Base-by-base conservation (phyloP, 2,113 vertebrate species). In the Myanophis thanlyinensis region DNA sequence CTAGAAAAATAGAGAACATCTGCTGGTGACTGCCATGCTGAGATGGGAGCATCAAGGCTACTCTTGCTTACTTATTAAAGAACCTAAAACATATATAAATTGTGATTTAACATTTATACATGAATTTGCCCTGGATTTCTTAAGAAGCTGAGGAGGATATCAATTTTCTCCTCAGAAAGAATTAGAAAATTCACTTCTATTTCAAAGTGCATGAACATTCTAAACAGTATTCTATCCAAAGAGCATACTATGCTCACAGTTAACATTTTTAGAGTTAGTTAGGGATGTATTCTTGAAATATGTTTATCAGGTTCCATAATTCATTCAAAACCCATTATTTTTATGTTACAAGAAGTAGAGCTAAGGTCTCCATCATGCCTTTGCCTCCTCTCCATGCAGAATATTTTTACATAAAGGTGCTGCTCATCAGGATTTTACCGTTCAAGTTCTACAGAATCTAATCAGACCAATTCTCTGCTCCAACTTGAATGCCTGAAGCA, bases 1-100 rank as follows among this genome's bases (percentile, higher is more conserved):
- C 97, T 97, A 97, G 97, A 98, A 97, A 97, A 97, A 97, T 92
- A 97, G 94, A 97, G 96, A 94, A 94, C 51, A 94, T 96, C 94
- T 97, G 93, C 93, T 96, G 95, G 93, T 96, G 96, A 96, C 67
- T 96, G 96, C 95, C 91, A 1, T 95, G 95, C 95, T 97, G 95
- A 97, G 93, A 96, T 96, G 94, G 90, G 95, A 97, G 92, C 88
- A 96, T 67, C 96, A 97, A 95, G 97, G 96, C 93, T 96, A 93
- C 95, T 95, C 96, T 94, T 95, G 93, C 95, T 95, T 94, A 23
- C 91, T 94, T 97, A 95, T 92, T 96, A 94, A 91, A 96, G 93
- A 94, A 90, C 93, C 93, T 97, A 96, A 95, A 97, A 96, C 62
- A 93, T 51, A 88, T 95, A 88, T 95, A 80, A 95, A 4, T 22